Evolutionary conservation across 2,797 vertebrate species (phyloP), one percentile per base, ranked within the genome.

Genomic region (Tympanoctomys barrerae): DNA sequence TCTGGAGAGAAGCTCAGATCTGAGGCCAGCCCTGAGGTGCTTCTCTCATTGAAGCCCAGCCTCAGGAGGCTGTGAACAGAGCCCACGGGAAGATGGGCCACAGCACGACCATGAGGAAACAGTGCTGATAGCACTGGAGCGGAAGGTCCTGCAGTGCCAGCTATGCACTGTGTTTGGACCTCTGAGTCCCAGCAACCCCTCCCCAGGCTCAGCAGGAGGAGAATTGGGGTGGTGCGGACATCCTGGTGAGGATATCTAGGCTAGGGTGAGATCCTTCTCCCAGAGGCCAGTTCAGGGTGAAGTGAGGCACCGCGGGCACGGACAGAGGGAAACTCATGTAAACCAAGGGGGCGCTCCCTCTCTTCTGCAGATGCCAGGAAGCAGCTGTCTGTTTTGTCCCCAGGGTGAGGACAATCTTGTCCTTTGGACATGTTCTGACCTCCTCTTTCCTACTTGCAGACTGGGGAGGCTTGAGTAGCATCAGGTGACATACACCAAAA

Each of bases 231-330:
- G 75, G 13, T 28, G 42, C 9, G 42, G 49, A 42, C 21, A 49
- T 49, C 36, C 68, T 54, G 49, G 39, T 39, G 39, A 39, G 39
- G 39, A 39, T 4, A 39, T 39, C 39, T 39, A 39, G 39, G 77
- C 31, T 33, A 0, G 7, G 13, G 16, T 18, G 28, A 68, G 59
- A 11, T 24, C 36, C 36, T 64, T 33, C 59, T 78, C 22, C 42
- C 49, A 18, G 33, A 31, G 19, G 31, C 19, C n/a, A 39, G 8
- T 39, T 36, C 70, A 5, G 36, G 19, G 18, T 19, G 70, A 33
- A 7, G 73, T 19, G 11, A 5, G 1, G 28, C 52, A 8, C 4
- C 8, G 0, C 4, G 19, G 68, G 68, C 54, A 13, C n/a, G 5
- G 2, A 31, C 22, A 14, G 46, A 26, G 42, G 16, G 5, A 77